A percentile compares a stretch with the other conserved stretches of the same genome.
These are phyloP conservation scores for Odontesthes bonariensis DNA, from an alignment of 2,113 vertebrate genomes.

Conservation along the genomic window DNA sequence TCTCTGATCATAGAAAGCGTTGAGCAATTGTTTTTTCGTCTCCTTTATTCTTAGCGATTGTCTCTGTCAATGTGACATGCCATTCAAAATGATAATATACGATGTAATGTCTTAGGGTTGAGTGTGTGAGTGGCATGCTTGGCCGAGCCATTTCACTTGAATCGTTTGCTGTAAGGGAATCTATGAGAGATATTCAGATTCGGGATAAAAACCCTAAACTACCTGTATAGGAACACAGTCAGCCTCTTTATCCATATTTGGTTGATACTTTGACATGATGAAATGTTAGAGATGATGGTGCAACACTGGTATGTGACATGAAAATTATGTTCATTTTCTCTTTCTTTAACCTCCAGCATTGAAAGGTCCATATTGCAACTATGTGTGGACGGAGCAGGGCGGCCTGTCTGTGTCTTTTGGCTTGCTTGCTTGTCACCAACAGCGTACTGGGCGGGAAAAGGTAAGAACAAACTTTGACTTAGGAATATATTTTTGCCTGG, in stretches of 20 bases:
- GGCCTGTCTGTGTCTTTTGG: conserved; percentile 88
- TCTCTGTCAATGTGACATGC: conserved; percentile 50
- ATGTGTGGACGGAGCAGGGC: conserved; percentile 88
- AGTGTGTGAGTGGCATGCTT: conserved; percentile 43
- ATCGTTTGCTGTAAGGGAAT: conserved; percentile 52
- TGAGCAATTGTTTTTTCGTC: conserved; percentile 16
- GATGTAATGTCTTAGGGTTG: conserved; percentile 36
- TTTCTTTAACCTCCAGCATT: conserved; percentile 83
- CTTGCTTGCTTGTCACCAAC: conserved; percentile 87
- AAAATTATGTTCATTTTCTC: conserved; percentile 25
- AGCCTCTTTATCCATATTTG: conserved; percentile 2
- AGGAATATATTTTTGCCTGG: not conserved
- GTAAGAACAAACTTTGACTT: conserved; percentile 78
- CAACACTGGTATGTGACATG: conserved; percentile 8
- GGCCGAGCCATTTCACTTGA: conserved; percentile 51
- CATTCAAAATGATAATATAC: conserved; percentile 51
- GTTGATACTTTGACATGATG: conserved; percentile 24
- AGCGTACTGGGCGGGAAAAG: conserved; percentile 88
- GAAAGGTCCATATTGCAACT: conserved; percentile 84
- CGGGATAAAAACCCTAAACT: conserved; percentile 31
- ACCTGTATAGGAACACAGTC: conserved; percentile 16
- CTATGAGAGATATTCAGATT: conserved; percentile 27
- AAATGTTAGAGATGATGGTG: conserved; percentile 8
- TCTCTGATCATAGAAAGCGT: conserved; percentile 17
- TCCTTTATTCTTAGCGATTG: conserved; percentile 26